These are phyloP conservation scores for Nilaparvata lugens DNA, from an alignment of 1,140 invertebrate species.

Conservation along the genomic window DNA sequence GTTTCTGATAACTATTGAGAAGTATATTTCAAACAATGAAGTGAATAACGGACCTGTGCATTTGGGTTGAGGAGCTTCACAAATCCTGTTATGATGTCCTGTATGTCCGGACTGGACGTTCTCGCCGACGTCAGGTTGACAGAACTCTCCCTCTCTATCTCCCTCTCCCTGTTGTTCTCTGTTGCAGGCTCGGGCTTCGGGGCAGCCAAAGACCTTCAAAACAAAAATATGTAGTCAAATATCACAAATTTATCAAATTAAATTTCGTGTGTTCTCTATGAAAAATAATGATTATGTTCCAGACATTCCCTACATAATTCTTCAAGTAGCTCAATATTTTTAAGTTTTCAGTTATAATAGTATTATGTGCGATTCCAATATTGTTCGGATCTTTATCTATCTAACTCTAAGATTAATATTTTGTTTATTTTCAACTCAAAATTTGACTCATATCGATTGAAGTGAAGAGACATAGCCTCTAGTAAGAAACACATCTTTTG, in stretches of 20 bases:
- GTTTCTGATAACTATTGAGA: neutral
- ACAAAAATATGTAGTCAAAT: too few relatives aligned
- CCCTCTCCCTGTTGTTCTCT: neutral
- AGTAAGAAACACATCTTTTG: too few relatives aligned
- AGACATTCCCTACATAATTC: neutral
- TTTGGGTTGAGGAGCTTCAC: constrained; percentile 82
- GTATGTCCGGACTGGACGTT: constrained; percentile 65
- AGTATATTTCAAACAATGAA: neutral
- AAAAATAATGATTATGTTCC: neutral
- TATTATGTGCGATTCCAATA: neutral
- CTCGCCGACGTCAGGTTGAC: constrained; percentile 20
- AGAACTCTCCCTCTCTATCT: constrained; percentile 18
- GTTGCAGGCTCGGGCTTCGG: constrained; percentile 46
- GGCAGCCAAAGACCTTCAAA: constrained; percentile 41
- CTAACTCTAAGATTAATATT: too few relatives aligned
- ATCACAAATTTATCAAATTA: too few relatives aligned
- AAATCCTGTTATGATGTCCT: constrained; percentile 84
- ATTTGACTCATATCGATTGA: too few relatives aligned
- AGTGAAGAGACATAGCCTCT: too few relatives aligned
- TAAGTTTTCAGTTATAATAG: neutral
- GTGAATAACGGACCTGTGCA: constrained; percentile 53
- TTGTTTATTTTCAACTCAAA: too few relatives aligned
- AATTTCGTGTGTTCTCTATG: neutral
- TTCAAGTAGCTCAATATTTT: neutral
- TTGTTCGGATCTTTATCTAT: too few relatives aligned